Evolutionary conservation across 2,888 invertebrate species (phyloP).

Genomic region (Hirtodrosophila histrioides): DNA sequence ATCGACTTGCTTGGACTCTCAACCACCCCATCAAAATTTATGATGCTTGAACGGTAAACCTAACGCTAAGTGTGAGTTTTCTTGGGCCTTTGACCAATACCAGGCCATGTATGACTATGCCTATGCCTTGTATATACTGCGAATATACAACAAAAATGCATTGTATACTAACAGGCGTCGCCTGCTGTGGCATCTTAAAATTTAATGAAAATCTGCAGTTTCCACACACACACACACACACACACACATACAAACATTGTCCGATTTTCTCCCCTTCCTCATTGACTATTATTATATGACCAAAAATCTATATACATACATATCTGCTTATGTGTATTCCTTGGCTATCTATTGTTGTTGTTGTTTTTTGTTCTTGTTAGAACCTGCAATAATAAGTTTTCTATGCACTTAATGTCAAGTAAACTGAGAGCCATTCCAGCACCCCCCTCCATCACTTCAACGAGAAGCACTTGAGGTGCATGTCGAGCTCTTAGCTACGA

Average conservation of each 20-base stretch:
- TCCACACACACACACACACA: constrained; percentile 27
- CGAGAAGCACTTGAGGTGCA: constrained; percentile 48
- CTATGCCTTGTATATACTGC: constrained; percentile 8
- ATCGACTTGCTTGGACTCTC: constrained; percentile 6
- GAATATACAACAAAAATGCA: constrained; percentile 72
- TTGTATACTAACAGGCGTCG: constrained; percentile 57
- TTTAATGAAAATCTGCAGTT: constrained; percentile 77
- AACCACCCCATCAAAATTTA: constrained; percentile 47
- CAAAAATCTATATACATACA: constrained; percentile 52
- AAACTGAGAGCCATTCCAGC: constrained; percentile 56
- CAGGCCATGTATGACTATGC: constrained; percentile 26
- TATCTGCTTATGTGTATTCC: constrained; percentile 25
- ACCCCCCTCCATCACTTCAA: neutral
- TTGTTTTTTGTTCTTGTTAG: constrained; percentile 73
- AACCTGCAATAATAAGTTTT: constrained; percentile 78
- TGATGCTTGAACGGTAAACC: constrained; percentile 42
- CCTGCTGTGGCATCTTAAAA: constrained; percentile 69
- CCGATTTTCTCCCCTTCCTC: constrained; percentile 11
- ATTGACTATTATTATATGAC: constrained; percentile 61
- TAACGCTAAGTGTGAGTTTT: constrained; percentile 68
- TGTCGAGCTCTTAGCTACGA: constrained; percentile 21
- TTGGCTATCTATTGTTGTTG: constrained; percentile 32
- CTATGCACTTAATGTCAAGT: constrained; percentile 79
- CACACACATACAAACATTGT: constrained; percentile 25
- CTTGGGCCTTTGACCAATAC: constrained; percentile 71